Base-by-base conservation (phyloP, 2,797 vertebrate genomes). In the Monodelphis domestica region DNA sequence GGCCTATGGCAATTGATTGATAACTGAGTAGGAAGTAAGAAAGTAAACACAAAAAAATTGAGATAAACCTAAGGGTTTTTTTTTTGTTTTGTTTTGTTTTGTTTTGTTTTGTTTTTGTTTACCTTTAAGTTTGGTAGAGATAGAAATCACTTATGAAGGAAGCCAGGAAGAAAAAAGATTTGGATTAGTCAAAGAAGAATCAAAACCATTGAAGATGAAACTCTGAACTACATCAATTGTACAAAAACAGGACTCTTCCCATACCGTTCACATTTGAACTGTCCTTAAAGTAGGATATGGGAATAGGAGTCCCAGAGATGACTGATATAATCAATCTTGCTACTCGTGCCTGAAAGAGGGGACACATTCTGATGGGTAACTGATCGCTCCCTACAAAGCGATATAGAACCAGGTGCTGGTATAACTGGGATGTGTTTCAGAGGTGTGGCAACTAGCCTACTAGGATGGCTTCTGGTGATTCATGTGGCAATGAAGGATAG, bases 401-500 rank as follows among this genome's bases (percentile, higher is more conserved):
- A 70, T 45, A 38, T n/a, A 78, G 63, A 45, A 45, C 70, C 10
- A 3, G 0, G 2, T 45, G 9, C 26, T 26, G 10, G 9, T 26
- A 84, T 50, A 45, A 45, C 38, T 50, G 24, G 24, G 38, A 45
- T 3, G 1, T 26, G 38, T 45, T 84, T 84, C 70, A 0, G 21
- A 84, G 70, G 21, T 50, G 63, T 78, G 70, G 38, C 38, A 26
- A 50, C 84, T 11, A 50, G 70, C 38, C 9, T 3, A 10, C 70
- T 45, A 45, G 38, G 70, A 45, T 21, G 50, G 70, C 70, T 84
- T 84, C 70, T 50, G 38, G 38, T 84, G 70, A 84, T 84, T 70
- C 94, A 55, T 96, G 55, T 57, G 91, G 94, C 89, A 90, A 78
- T 38, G 93, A 92, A 52, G 84, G 51, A 89, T 56, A 95, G 95